These are phyloP conservation scores for Sebastes paucispinis DNA, from an alignment of 2,797 vertebrate species.

Conservation along the genomic window DNA sequence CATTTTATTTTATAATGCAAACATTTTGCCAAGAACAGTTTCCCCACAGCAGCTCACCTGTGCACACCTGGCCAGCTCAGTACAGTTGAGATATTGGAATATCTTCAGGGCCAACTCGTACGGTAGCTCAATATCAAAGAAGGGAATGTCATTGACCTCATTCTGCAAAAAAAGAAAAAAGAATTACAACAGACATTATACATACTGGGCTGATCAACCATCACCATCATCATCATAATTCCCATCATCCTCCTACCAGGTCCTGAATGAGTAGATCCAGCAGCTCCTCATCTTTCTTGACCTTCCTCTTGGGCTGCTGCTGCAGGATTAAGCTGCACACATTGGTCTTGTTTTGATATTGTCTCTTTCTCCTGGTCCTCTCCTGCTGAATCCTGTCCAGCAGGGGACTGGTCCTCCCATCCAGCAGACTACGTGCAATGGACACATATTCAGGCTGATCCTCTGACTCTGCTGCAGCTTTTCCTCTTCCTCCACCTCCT, in stretches of 20 bases:
- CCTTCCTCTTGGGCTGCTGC: conserved; percentile 51
- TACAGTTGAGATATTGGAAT: conserved; percentile 87
- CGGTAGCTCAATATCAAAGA: conserved; percentile 93
- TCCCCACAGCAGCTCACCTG: conserved; percentile 82
- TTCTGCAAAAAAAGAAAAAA: conserved; percentile 85
- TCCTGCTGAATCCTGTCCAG: conserved; percentile 76
- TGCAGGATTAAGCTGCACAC: conserved; percentile 31
- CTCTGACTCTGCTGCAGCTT: not conserved
- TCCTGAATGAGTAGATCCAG: conserved; percentile 84
- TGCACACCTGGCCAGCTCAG: conserved; percentile 91
- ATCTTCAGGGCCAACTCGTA: conserved; percentile 96
- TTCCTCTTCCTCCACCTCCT: not conserved
- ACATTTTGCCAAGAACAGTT: fast-evolving
- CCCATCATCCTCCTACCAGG: conserved; percentile 62
- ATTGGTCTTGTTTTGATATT: conserved; percentile 32
- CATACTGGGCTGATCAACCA: too few relatives aligned
- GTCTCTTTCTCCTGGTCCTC: conserved; percentile 75
- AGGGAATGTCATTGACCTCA: conserved; percentile 95
- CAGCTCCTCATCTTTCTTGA: conserved; percentile 64
- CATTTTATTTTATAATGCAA: not conserved
- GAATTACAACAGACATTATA: not conserved
- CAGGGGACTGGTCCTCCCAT: conserved; percentile 81
- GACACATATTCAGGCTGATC: conserved; percentile 79
- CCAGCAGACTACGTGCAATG: conserved; percentile 78
- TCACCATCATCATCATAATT: not conserved